phyloP scores from a whole-genome alignment of 2,113 vertebrate species.

The Nerophis lumbriciformis region DNA sequence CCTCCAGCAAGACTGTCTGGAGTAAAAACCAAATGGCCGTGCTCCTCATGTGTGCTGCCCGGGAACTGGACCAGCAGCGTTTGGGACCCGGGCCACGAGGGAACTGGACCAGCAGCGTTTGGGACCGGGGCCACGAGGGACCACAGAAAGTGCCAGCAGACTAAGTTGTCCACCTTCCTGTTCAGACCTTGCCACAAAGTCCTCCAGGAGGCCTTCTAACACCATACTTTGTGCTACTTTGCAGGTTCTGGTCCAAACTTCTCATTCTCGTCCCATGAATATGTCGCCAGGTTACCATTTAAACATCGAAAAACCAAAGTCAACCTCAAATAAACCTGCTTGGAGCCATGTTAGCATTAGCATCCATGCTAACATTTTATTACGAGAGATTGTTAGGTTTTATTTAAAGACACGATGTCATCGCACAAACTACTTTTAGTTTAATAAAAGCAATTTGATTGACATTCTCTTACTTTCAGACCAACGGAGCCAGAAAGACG shows the following conservation, averaged over 20 bases:
- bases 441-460: too few species aligned
- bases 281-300: too few species aligned
- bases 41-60: slow-evolving; percentile 50
- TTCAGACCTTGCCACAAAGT: too few species aligned
- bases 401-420: background rate
- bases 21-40: background rate
- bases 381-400: background rate
- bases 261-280: too few species aligned
- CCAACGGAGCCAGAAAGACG: too few species aligned
- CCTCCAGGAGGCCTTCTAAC: too few species aligned
- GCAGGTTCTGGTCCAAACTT: too few species aligned
- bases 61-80: slow-evolving; percentile 32
- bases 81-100: slow-evolving; percentile 39
- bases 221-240: too few species aligned
- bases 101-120: slow-evolving; percentile 19
- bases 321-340: background rate
- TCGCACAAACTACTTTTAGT: background rate
- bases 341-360: background rate
- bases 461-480: too few species aligned
- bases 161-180: slow-evolving; percentile 29
- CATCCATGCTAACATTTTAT: background rate
- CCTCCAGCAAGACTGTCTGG: too few species aligned
- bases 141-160: slow-evolving; percentile 27
- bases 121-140: slow-evolving; percentile 35
- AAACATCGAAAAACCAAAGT: background rate